Evolutionary conservation across 37 sponge, comb jelly and placozoan species (phyloP).

Genomic region (Mnemiopsis leidyi): DNA sequence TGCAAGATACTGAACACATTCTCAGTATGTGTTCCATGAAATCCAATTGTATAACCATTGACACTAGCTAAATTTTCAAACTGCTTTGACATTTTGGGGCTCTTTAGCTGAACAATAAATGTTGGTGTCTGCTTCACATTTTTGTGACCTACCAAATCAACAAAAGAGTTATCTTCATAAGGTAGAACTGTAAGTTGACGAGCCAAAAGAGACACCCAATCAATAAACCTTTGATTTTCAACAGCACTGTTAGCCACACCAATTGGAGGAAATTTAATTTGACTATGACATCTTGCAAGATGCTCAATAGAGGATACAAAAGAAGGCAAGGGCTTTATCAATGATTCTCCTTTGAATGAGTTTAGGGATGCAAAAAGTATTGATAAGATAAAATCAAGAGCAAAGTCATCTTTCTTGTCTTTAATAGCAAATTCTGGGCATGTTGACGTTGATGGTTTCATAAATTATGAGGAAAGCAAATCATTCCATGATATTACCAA

Average conservation of each 20-base stretch:
- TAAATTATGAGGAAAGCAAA: too few relatives aligned
- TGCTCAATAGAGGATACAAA: background rate
- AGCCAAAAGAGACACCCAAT: background rate
- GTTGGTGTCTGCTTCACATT: background rate
- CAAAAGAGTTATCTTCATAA: background rate
- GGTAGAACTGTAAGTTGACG: background rate
- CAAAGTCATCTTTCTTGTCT: background rate
- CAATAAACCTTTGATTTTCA: background rate
- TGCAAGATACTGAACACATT: constrained; percentile 60
- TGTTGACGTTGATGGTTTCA: too few relatives aligned
- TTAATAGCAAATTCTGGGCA: too few relatives aligned
- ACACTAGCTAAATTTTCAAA: background rate
- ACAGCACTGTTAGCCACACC: background rate
- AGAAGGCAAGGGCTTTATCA: constrained; percentile 1
- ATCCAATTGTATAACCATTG: constrained; percentile 5
- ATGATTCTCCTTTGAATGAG: background rate
- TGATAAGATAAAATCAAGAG: background rate
- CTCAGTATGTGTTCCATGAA: constrained; percentile 51
- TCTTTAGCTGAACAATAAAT: background rate
- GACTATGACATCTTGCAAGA: background rate
- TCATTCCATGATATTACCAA: too few relatives aligned
- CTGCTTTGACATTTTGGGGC: background rate
- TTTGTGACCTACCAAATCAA: too few relatives aligned
- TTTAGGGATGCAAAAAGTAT: constrained; percentile 8
- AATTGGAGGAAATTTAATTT: background rate